phyloP scores from a whole-genome alignment of 1,140 invertebrate genomes.

The Drosophila dunni region DNA sequence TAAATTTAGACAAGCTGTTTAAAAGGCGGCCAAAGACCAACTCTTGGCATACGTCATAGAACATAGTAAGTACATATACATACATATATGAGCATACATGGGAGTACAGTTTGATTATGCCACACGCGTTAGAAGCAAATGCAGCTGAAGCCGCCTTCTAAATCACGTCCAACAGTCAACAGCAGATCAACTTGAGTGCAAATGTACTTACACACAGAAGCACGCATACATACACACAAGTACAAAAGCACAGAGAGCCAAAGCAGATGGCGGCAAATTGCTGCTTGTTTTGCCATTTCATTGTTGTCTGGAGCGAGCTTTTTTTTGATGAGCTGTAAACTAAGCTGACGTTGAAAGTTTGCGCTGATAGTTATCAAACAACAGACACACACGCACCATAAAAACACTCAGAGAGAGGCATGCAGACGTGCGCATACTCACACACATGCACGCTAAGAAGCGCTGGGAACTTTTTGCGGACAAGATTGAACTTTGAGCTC shows the following conservation, averaged over 20 bases:
- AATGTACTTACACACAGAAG: constrained; percentile 11
- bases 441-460: neutral
- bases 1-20: constrained; percentile 60
- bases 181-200: constrained; percentile 32
- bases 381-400: neutral
- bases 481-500: constrained; percentile 39
- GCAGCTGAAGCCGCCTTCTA: constrained; percentile 5
- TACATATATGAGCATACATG: constrained; percentile 11
- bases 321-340: constrained; percentile 38
- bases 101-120: constrained; percentile 45
- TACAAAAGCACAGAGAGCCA: neutral
- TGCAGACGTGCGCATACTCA: neutral
- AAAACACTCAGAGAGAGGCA: too few relatives aligned
- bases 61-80: neutral
- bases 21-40: constrained; percentile 46
- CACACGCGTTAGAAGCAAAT: constrained; percentile 27
- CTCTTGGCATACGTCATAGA: constrained; percentile 56
- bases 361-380: constrained; percentile 18
- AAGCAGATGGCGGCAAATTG: constrained; percentile 21
- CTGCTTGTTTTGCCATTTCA: constrained; percentile 27
- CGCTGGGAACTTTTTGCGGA: constrained; percentile 29
- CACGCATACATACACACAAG: neutral
- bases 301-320: constrained; percentile 32
- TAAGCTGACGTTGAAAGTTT: constrained; percentile 14
- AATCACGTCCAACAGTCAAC: neutral